These are phyloP conservation scores for Dipodomys spectabilis DNA, from an alignment of 2,113 vertebrate genomes.

Conservation along the genomic window DNA sequence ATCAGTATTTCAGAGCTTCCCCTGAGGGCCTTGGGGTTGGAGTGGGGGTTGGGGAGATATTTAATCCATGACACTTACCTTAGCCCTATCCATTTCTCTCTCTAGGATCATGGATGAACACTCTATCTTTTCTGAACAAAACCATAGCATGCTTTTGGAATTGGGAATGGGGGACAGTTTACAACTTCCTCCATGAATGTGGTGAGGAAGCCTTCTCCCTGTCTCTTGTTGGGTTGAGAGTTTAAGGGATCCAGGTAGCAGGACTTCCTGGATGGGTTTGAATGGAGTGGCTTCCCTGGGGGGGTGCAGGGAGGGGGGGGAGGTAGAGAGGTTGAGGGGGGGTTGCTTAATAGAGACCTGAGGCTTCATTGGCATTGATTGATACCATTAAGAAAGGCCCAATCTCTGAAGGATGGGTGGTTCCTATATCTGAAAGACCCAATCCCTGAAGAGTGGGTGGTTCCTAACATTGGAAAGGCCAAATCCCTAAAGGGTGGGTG, in stretches of 20 bases:
- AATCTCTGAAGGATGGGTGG: background rate
- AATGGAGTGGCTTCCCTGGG: background rate
- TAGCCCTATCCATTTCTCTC: background rate
- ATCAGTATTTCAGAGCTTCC: background rate
- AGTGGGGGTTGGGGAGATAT: background rate
- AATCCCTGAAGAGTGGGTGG: background rate
- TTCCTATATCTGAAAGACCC: background rate
- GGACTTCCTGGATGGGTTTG: background rate
- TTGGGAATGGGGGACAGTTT: slow-evolving; percentile 76
- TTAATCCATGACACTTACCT: background rate
- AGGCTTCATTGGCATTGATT: background rate
- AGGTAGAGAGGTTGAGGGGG: no score
- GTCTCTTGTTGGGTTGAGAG: background rate
- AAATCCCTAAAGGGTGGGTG: background rate
- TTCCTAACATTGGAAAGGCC: background rate
- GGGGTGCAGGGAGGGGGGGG: no score
- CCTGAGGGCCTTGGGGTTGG: background rate
- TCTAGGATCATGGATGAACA: background rate
- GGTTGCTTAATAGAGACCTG: background rate
- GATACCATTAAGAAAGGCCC: background rate
- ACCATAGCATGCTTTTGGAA: background rate
- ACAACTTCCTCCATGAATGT: slow-evolving; percentile 72
- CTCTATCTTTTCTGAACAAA: background rate
- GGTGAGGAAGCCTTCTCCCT: slow-evolving; percentile 9
- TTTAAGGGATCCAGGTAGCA: no score